phyloP scores from a whole-genome alignment of 2,888 invertebrate species.

The Plebejus melissa region DNA sequence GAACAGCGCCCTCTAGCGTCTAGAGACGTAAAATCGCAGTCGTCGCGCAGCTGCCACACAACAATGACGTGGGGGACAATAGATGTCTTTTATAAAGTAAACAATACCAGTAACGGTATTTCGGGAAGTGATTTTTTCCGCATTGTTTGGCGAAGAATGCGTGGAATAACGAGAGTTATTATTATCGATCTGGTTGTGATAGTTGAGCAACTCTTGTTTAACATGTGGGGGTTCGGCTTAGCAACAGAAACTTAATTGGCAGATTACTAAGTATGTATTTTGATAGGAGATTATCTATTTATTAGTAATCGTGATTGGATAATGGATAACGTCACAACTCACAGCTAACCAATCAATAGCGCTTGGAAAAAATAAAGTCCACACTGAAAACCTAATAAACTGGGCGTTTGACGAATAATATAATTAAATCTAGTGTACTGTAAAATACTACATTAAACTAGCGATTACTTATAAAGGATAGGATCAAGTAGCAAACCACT shows the following conservation, averaged over 20 bases:
- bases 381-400: too few species aligned
- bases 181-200: constrained; percentile 23
- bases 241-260: neutral
- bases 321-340: neutral
- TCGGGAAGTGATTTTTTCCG: constrained; percentile 35
- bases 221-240: neutral
- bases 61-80: constrained; percentile 39
- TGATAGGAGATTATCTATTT: neutral
- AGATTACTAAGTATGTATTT: neutral
- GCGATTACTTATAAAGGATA: neutral
- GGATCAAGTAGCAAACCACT: neutral
- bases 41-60: constrained; percentile 35
- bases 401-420: too few species aligned
- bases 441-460: too few species aligned
- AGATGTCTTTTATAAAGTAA: constrained; percentile 32
- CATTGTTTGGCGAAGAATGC: constrained; percentile 31
- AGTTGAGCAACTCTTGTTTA: constrained; percentile 16
- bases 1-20: neutral
- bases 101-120: constrained; percentile 38
- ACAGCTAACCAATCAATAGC: neutral
- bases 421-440: too few species aligned
- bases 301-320: neutral
- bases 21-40: constrained; percentile 11
- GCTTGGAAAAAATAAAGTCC: too few species aligned
- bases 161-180: constrained; percentile 27